Conservation (phyloP, 2,888 invertebrate species). For the Aromia moschata region DNA sequence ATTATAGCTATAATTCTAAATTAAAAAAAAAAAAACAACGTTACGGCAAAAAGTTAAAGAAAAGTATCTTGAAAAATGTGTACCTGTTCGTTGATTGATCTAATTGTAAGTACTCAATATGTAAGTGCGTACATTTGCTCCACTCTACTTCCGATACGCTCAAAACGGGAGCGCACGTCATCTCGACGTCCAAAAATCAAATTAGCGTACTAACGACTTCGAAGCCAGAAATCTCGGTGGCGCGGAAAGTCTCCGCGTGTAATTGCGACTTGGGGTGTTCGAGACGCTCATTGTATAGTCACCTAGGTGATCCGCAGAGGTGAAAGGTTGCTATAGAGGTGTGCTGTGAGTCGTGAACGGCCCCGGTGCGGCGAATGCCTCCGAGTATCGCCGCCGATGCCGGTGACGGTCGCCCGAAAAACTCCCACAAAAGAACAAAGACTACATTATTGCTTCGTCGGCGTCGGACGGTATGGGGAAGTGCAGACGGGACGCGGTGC, state of each 20-base stretch:
- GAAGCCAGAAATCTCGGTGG: constrained; percentile 21
- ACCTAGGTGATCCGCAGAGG: constrained; percentile 58
- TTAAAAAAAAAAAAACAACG: too few relatives aligned
- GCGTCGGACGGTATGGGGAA: constrained; percentile 6
- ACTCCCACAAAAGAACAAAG: constrained; percentile 38
- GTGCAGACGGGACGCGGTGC: constrained; percentile 5
- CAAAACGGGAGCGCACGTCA: too few relatives aligned
- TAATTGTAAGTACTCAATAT: too few relatives aligned
- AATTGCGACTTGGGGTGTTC: constrained; percentile 24
- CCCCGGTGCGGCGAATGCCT: constrained; percentile 45
- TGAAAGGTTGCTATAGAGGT: constrained; percentile 61
- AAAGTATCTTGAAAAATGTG: too few relatives aligned
- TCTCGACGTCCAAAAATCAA: background rate
- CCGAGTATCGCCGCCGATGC: constrained; percentile 37
- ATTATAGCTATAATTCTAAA: too few relatives aligned
- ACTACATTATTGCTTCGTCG: constrained; percentile 23
- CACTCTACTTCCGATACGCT: too few relatives aligned
- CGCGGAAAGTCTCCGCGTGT: constrained; percentile 12
- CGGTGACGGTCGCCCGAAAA: constrained; percentile 39
- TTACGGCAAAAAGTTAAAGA: too few relatives aligned
- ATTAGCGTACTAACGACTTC: constrained; percentile 17
- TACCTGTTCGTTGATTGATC: too few relatives aligned
- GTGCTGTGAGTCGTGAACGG: constrained; percentile 52
- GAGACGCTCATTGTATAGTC: constrained; percentile 42
- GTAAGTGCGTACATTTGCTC: too few relatives aligned